Evolutionary conservation across 2,113 vertebrate genomes (phyloP).

Genomic region (Platysternon megacephalum): DNA sequence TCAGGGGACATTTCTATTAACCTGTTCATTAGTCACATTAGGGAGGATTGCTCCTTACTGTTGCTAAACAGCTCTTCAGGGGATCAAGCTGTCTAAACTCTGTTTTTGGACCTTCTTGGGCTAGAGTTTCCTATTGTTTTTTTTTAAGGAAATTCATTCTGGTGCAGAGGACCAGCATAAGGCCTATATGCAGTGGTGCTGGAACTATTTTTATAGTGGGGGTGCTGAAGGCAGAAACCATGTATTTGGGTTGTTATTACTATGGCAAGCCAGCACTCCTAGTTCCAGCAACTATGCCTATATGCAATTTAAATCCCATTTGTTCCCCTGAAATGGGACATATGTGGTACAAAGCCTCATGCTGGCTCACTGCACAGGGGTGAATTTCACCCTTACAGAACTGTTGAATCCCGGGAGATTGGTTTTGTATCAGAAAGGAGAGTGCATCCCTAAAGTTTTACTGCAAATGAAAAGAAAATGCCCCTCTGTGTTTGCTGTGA

Average conservation of each 20-base stretch:
- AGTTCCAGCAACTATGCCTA: no score
- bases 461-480: background rate
- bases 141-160: background rate
- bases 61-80: background rate
- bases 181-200: background rate
- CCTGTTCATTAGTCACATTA: background rate
- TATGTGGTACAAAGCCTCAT: constrained; percentile 9
- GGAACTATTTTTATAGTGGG: no score
- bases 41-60: background rate
- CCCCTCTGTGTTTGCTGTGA: background rate
- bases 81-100: background rate
- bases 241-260: no score
- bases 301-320: constrained; percentile 55
- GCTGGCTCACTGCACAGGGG: constrained; percentile 1
- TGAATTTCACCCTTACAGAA: background rate
- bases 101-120: background rate
- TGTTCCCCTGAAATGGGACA: background rate
- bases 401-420: background rate
- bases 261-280: no score
- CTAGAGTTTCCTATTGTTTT: rapidly evolving
- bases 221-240: no score
- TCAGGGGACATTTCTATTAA: background rate
- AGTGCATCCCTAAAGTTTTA: background rate
- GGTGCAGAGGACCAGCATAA: background rate
- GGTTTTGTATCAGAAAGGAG: constrained; percentile 31